These are phyloP conservation scores for Panthera uncia DNA, from an alignment of 2,113 vertebrate genomes.

Conservation along the genomic window DNA sequence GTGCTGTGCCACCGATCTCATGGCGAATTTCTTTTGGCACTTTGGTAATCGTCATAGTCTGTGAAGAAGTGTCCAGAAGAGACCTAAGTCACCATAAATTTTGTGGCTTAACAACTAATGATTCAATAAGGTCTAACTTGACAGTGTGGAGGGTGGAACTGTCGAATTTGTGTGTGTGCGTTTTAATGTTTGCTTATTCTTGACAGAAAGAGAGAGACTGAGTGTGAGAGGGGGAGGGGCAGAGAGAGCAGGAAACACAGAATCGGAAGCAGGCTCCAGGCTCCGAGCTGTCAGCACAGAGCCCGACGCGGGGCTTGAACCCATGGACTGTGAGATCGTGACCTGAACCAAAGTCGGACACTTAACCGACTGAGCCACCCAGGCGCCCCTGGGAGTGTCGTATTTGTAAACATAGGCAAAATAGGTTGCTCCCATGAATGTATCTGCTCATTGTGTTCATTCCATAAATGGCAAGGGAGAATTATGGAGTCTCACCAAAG, in stretches of 20 bases:
- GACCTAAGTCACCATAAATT: background rate
- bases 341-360: too few relatives aligned
- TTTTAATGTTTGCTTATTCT: too few relatives aligned
- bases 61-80: background rate
- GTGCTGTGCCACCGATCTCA: background rate
- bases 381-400: background rate
- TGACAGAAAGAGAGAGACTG: too few relatives aligned
- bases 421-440: background rate
- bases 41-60: background rate
- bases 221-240: too few relatives aligned
- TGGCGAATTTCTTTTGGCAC: background rate
- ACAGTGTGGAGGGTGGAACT: background rate
- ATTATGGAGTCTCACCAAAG: background rate
- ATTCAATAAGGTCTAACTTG: background rate
- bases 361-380: too few relatives aligned
- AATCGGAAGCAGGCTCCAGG: too few relatives aligned
- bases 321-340: too few relatives aligned
- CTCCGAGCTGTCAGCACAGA: too few relatives aligned
- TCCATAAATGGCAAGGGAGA: background rate
- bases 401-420: background rate
- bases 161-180: background rate
- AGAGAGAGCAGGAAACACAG: too few relatives aligned
- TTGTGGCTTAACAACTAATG: background rate
- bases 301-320: too few relatives aligned
- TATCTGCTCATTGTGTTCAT: background rate